These are phyloP conservation scores for Centruroides vittatus DNA, from an alignment of 1,140 invertebrate genomes.

Conservation along the genomic window DNA sequence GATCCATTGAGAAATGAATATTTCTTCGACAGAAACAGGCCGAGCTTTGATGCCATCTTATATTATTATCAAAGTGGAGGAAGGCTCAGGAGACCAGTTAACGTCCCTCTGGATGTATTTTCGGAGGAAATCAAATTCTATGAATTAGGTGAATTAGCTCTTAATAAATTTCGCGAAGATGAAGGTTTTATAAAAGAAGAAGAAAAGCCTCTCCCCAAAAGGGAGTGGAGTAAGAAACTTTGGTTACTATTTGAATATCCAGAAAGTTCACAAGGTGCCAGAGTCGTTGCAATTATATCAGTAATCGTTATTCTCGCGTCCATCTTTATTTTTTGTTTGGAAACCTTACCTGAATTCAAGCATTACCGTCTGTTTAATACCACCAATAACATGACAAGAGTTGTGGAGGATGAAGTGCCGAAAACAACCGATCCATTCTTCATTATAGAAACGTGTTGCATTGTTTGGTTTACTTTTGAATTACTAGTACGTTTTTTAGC, in stretches of 20 bases:
- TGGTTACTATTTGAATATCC: conserved; percentile 99
- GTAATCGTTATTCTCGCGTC: conserved; percentile 97
- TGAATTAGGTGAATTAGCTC: conserved; percentile 91
- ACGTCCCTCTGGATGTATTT: conserved; percentile 96
- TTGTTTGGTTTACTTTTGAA: conserved; percentile 98
- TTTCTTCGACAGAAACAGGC: conserved; percentile 98
- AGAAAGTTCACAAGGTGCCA: conserved; percentile 94
- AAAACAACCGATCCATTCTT: conserved; percentile 95
- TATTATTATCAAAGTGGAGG: conserved; percentile 99
- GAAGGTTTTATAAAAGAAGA: conserved; percentile 46
- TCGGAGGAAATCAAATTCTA: conserved; percentile 99
- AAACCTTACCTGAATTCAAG: conserved; percentile 97
- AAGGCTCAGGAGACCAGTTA: conserved; percentile 85
- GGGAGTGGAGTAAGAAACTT: conserved; percentile 81
- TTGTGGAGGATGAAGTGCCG: conserved; percentile 89
- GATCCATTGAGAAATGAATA: conserved; percentile 97
- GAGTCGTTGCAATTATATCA: conserved; percentile 97
- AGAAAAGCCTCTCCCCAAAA: conserved; percentile 85
- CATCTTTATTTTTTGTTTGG: conserved; percentile 99
- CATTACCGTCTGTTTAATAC: conserved; percentile 96
- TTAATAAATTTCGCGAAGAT: conserved; percentile 81
- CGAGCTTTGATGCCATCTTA: conserved; percentile 95
- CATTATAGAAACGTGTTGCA: conserved; percentile 94
- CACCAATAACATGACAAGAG: conserved; percentile 82
- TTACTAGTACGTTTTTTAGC: conserved; percentile 93